Percentiles rank a stretch among this genome's conserved stretches.
Evolutionary conservation across 2,113 vertebrate genomes (phyloP).

Genomic region (Caracal caracal): DNA sequence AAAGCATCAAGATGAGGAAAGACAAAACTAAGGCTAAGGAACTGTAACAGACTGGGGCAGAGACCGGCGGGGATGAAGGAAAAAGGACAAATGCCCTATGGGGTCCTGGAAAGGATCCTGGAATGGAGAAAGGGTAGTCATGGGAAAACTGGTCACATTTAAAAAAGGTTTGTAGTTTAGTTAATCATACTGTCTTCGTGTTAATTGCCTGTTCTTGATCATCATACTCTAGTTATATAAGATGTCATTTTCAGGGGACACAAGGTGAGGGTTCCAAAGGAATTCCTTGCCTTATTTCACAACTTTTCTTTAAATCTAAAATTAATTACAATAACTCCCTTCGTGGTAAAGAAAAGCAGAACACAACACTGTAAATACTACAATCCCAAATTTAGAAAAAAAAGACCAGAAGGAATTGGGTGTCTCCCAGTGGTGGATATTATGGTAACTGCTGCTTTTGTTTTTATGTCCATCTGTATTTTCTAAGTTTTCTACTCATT

Average conservation of each 20-base stretch:
- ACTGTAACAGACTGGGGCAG: not conserved
- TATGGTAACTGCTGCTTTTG: not conserved
- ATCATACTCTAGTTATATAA: not conserved
- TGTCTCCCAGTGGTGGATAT: not conserved
- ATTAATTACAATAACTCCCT: not conserved
- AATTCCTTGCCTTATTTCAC: not conserved
- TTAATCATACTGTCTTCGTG: not conserved
- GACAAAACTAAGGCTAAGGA: not conserved
- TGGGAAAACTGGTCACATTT: not conserved
- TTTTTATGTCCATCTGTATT: not conserved
- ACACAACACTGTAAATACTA: not conserved
- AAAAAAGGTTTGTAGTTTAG: not conserved
- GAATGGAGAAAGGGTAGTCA: not conserved
- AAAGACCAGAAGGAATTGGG: not conserved
- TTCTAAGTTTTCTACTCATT: conserved; percentile 2
- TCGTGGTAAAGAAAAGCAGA: not conserved
- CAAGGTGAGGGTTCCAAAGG: not conserved
- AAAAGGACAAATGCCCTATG: not conserved
- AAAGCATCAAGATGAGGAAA: not conserved
- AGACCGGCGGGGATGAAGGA: not conserved
- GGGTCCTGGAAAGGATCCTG: not conserved
- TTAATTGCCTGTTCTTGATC: not conserved
- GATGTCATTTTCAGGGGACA: not conserved
- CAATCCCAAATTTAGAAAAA: not conserved
- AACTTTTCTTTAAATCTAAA: not conserved